These are phyloP conservation scores for Eupeodes latifasciatus DNA, from an alignment of 2,888 invertebrate species.

Conservation along the genomic window DNA sequence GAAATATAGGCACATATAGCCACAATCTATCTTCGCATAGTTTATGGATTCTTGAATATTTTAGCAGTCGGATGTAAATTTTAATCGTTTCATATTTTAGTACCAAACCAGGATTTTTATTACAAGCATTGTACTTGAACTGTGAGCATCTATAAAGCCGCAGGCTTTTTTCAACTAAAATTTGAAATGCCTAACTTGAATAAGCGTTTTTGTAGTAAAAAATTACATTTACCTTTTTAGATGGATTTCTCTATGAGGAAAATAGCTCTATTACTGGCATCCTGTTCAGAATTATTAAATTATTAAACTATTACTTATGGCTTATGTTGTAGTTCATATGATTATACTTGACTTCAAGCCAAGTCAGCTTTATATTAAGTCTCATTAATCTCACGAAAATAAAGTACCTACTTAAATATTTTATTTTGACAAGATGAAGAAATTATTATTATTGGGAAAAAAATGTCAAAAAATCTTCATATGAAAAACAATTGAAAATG, in stretches of 20 bases:
- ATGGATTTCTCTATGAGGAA: not conserved
- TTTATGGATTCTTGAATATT: conserved; percentile 53
- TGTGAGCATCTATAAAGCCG: not conserved
- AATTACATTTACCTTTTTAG: not conserved
- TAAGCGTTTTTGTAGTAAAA: conserved; percentile 36
- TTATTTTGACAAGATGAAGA: too few species aligned
- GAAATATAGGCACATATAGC: not conserved
- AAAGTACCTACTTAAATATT: too few species aligned
- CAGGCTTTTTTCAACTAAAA: not conserved
- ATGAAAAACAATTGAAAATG: too few species aligned
- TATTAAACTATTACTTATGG: not conserved
- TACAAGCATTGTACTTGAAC: conserved; percentile 46
- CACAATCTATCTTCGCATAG: conserved; percentile 57
- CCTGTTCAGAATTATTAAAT: not conserved
- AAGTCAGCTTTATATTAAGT: too few species aligned
- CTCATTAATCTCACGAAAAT: too few species aligned
- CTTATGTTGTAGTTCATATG: not conserved
- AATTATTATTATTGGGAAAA: too few species aligned
- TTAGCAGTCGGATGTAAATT: conserved; percentile 31
- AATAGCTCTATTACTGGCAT: not conserved
- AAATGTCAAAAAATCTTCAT: too few species aligned
- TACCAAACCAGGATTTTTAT: conserved; percentile 39
- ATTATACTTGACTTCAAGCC: not conserved
- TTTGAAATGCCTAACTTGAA: not conserved
- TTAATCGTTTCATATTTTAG: conserved; percentile 62